Percentiles rank a stretch among this genome's conserved stretches.
These are phyloP conservation scores for Bradypus variegatus DNA, from an alignment of 2,797 vertebrate species.

Conservation along the genomic window DNA sequence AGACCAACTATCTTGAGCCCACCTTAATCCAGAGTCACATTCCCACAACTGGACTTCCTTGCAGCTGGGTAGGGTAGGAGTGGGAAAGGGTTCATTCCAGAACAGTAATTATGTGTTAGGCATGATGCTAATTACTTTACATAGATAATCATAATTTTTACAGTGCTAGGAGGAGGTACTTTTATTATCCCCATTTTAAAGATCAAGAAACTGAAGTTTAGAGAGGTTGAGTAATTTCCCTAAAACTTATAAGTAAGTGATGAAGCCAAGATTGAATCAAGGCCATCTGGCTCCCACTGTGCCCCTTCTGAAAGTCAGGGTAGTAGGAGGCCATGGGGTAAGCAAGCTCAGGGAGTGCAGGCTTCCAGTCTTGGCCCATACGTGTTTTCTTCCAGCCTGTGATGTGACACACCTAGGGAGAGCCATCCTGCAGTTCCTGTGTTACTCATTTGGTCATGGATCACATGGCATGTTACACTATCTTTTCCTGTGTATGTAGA, in stretches of 20 bases:
- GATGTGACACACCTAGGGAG: neutral
- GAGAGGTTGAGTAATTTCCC: neutral
- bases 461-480: neutral
- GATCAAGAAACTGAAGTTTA: neutral
- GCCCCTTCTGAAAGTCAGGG: neutral
- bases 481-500: neutral
- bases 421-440: neutral
- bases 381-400: neutral
- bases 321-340: neutral
- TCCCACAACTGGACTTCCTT: neutral
- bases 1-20: neutral
- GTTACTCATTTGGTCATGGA: neutral
- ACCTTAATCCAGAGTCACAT: neutral
- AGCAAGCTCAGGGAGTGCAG: neutral
- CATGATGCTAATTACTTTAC: neutral
- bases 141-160: neutral
- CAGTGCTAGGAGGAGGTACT: neutral
- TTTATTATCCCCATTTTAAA: neutral
- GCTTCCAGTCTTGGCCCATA: neutral
- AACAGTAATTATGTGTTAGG: neutral
- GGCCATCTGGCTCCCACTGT: neutral
- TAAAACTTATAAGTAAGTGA: neutral
- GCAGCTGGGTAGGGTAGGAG: neutral
- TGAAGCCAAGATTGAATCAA: neutral
- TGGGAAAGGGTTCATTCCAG: neutral